Evolutionary conservation across 2,888 invertebrate genomes (phyloP).

Genomic region (Drosophila monieri): DNA sequence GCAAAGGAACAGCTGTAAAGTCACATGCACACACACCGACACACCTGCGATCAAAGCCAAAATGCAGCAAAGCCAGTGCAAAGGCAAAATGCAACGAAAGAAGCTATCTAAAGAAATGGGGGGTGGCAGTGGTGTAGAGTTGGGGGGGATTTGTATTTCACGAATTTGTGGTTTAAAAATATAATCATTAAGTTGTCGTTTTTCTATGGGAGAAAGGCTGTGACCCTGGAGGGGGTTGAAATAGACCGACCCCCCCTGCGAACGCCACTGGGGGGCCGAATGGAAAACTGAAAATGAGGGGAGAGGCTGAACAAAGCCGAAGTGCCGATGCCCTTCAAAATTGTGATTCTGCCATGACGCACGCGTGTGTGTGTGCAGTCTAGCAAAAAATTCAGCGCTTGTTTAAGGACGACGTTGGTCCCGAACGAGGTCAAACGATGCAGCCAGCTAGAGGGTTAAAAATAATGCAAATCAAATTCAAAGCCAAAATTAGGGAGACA

Average conservation of each 20-base stretch:
- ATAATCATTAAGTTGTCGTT: not conserved
- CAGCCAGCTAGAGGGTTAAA: constrained; percentile 40
- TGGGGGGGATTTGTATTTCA: not conserved
- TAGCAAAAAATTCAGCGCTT: constrained; percentile 28
- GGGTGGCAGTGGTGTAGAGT: not conserved
- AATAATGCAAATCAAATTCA: constrained; percentile 13
- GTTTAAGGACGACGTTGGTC: constrained; percentile 1
- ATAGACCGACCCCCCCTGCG: not conserved
- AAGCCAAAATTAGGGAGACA: constrained; percentile 26
- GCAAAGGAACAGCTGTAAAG: constrained; percentile 33
- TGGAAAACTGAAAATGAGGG: constrained; percentile 13
- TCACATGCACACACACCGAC: constrained; percentile 21
- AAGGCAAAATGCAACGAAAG: constrained; percentile 34
- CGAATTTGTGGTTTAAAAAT: not conserved
- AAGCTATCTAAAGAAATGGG: not conserved
- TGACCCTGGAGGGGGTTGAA: not conserved
- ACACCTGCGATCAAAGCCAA: not conserved
- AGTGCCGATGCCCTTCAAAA: constrained; percentile 70
- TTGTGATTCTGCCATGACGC: constrained; percentile 22
- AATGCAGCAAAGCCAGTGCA: constrained; percentile 29
- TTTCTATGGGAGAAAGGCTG: not conserved
- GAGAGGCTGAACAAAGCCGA: constrained; percentile 52
- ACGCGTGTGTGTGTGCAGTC: constrained; percentile 36
- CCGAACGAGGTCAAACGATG: constrained; percentile 64
- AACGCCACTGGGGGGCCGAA: not conserved